A percentile compares a stretch with the other conserved stretches of the same genome.
Evolutionary conservation across 2,797 vertebrate genomes (phyloP).

Genomic region (Xiphophorus birchmanni): DNA sequence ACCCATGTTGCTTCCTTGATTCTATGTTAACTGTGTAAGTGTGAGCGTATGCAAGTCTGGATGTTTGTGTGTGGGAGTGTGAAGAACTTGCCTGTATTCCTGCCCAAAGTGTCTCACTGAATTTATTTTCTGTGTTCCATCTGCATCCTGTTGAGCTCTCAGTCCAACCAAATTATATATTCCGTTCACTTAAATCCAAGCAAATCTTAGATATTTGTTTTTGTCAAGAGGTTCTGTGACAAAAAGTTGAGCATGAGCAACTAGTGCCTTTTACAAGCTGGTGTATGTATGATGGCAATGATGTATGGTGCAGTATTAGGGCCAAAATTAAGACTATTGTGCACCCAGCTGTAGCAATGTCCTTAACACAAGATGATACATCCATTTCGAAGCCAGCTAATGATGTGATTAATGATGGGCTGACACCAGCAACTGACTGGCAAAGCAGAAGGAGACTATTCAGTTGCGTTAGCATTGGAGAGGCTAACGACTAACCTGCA

Average conservation of each 20-base stretch:
- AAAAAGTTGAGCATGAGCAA: neutral
- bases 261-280: neutral
- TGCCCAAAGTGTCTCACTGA: constrained; percentile 32
- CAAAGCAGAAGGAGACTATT: too few relatives aligned
- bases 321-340: too few relatives aligned
- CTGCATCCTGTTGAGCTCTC: constrained; percentile 40
- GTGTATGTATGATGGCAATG: neutral
- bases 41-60: neutral
- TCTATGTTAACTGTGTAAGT: neutral
- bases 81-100: constrained; percentile 49
- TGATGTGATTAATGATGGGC: too few relatives aligned
- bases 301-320: too few relatives aligned
- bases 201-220: neutral
- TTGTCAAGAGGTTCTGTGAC: constrained; percentile 10
- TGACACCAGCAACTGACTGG: too few relatives aligned
- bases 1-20: constrained; percentile 4
- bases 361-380: too few relatives aligned
- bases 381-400: too few relatives aligned
- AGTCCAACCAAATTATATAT: constrained; percentile 40
- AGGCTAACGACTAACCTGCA: too few relatives aligned
- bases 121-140: constrained; percentile 56
- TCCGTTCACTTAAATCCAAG: constrained; percentile 7
- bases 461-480: too few relatives aligned
- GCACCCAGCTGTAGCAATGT: too few relatives aligned
- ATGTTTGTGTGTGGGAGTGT: constrained; percentile 50